Conservation (phyloP, 2,113 vertebrate genomes). For the Eublepharis macularius region DNA sequence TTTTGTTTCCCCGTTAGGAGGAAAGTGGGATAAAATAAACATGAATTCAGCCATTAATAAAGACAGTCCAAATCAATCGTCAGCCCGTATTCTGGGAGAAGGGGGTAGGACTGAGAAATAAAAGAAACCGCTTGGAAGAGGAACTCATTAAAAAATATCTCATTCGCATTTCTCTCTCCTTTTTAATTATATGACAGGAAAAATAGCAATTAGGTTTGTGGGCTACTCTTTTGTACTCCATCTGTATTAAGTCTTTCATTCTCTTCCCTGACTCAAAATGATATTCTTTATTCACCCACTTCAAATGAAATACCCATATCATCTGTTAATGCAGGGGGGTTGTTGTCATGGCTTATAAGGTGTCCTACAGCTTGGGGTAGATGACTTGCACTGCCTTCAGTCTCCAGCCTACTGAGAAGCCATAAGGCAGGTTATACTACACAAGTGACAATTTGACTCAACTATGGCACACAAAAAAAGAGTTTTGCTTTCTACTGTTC, state of each 20-base stretch:
- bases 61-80: not conserved
- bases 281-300: constrained; percentile 61
- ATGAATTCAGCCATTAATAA: constrained; percentile 39
- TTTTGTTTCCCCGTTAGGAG: too few species aligned
- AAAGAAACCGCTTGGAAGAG: constrained; percentile 39
- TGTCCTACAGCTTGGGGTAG: constrained; percentile 58
- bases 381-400: constrained; percentile 51
- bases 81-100: not conserved
- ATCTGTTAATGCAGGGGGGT: constrained; percentile 66
- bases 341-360: constrained; percentile 54
- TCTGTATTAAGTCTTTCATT: constrained; percentile 64
- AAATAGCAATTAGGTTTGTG: constrained; percentile 55
- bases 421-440: constrained; percentile 64
- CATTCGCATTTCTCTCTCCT: not conserved
- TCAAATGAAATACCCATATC: constrained; percentile 67
- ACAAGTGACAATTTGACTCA: constrained; percentile 48
- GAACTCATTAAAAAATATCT: constrained; percentile 33
- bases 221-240: constrained; percentile 55
- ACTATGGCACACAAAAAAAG: constrained; percentile 48
- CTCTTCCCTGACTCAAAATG: constrained; percentile 57
- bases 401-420: constrained; percentile 46
- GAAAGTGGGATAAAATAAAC: not conserved
- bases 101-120: constrained; percentile 22
- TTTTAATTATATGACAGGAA: constrained; percentile 60
- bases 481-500: constrained; percentile 51